Percentiles rank a stretch among this genome's conserved stretches.
These are phyloP conservation scores for Myopa testacea DNA, from an alignment of 2,888 invertebrate genomes.

Conservation along the genomic window DNA sequence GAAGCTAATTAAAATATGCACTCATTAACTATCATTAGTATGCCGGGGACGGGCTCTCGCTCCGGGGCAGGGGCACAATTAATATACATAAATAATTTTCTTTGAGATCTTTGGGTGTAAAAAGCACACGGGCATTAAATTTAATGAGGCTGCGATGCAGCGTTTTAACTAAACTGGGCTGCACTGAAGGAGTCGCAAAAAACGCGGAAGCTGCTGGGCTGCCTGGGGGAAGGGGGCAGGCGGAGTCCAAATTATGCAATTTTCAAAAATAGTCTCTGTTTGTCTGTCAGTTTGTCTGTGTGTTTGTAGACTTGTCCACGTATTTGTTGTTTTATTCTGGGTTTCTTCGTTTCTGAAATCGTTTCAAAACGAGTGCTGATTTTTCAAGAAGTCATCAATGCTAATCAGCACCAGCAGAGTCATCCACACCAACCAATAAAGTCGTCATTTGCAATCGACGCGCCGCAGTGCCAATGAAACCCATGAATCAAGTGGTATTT, in stretches of 20 bases:
- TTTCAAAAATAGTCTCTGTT: neutral
- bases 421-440: constrained; percentile 7
- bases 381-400: constrained; percentile 12
- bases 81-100: neutral
- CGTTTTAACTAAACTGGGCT: neutral
- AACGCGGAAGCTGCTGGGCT: neutral
- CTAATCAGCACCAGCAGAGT: neutral
- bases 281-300: no score
- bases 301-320: no score
- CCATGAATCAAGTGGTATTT: neutral
- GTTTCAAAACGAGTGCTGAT: neutral
- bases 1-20: constrained; percentile 12
- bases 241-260: neutral
- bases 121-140: neutral
- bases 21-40: neutral
- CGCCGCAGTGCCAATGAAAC: constrained; percentile 2
- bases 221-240: neutral
- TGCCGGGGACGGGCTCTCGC: neutral
- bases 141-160: neutral
- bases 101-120: neutral
- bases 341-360: neutral
- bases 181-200: neutral
- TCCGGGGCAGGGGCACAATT: neutral
- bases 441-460: constrained; percentile 4
- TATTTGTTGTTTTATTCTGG: no score